These are phyloP conservation scores for Odiellus spinosus DNA, from an alignment of 2,888 invertebrate genomes.

Conservation along the genomic window DNA sequence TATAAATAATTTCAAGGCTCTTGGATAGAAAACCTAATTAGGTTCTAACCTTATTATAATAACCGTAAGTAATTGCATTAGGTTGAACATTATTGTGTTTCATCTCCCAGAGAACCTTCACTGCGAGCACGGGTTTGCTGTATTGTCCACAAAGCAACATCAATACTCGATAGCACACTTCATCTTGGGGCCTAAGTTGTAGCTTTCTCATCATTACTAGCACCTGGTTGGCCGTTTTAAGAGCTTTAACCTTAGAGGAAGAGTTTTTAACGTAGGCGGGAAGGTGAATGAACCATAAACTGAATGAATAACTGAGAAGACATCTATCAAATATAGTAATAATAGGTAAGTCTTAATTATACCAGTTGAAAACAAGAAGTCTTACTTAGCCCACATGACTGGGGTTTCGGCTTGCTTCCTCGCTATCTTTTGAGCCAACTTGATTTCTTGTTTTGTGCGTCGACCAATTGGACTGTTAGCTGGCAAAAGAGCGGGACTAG, in stretches of 20 bases:
- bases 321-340: slow-evolving; percentile 26
- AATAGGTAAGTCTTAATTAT: too few relatives aligned
- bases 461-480: slow-evolving; percentile 82
- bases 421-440: slow-evolving; percentile 61
- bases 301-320: slow-evolving; percentile 36
- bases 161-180: slow-evolving; percentile 92
- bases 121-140: slow-evolving; percentile 82
- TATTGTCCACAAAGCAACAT: slow-evolving; percentile 96
- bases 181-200: slow-evolving; percentile 68
- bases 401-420: slow-evolving; percentile 49
- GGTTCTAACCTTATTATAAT: slow-evolving; percentile 44
- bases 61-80: slow-evolving; percentile 94
- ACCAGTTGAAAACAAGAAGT: too few relatives aligned
- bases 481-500: slow-evolving; percentile 32
- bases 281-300: slow-evolving; percentile 88
- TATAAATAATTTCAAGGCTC: not conserved
- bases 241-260: slow-evolving; percentile 54
- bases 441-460: slow-evolving; percentile 88
- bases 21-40: not conserved
- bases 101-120: slow-evolving; percentile 68
- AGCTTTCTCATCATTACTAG: slow-evolving; percentile 72
- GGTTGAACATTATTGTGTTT: slow-evolving; percentile 83
- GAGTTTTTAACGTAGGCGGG: slow-evolving; percentile 59
- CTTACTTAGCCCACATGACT: slow-evolving; percentile 74
- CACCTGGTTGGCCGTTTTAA: slow-evolving; percentile 68